A percentile compares a stretch with the other conserved stretches of the same genome.
phyloP scores from a whole-genome alignment of 1,140 invertebrate species.

The Drosophila prosaltans region DNA sequence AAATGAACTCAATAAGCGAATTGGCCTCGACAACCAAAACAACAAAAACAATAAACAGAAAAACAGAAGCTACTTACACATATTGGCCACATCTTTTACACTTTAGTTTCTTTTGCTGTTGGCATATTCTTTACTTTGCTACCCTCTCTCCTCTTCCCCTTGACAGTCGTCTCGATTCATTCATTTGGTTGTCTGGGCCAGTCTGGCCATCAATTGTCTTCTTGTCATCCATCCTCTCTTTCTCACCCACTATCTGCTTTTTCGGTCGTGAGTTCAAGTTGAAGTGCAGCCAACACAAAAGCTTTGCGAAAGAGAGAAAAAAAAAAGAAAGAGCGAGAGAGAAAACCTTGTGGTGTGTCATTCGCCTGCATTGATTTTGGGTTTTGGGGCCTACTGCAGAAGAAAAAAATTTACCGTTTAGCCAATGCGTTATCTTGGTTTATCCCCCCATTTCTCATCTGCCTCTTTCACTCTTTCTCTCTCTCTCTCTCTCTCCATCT shows the following conservation, averaged over 20 bases:
- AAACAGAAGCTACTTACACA: constrained; percentile 39
- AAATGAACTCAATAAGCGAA: constrained; percentile 54
- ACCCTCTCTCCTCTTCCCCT: constrained; percentile 11
- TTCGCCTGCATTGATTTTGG: constrained; percentile 74
- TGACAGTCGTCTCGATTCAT: constrained; percentile 18
- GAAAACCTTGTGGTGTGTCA: constrained; percentile 49
- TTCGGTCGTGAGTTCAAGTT: constrained; percentile 66
- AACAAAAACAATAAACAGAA: constrained; percentile 1
- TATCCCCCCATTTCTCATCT: constrained; percentile 9
- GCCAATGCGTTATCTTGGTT: constrained; percentile 49
- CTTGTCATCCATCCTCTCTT: constrained; percentile 69
- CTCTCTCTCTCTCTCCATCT: background rate
- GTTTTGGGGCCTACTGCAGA: constrained; percentile 43
- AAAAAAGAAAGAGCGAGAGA: background rate
- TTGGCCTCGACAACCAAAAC: constrained; percentile 42
- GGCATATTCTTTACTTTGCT: constrained; percentile 2
- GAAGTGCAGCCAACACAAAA: constrained; percentile 63
- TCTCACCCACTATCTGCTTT: constrained; percentile 22
- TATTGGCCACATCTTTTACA: constrained; percentile 54
- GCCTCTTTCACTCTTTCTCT: background rate
- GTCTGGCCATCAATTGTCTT: constrained; percentile 77
- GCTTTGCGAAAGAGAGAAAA: constrained; percentile 35
- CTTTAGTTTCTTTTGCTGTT: constrained; percentile 17
- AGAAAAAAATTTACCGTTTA: constrained; percentile 66
- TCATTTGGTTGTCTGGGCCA: constrained; percentile 43